Percentiles rank a stretch among this genome's conserved stretches.
phyloP scores from a whole-genome alignment of 2,888 invertebrate genomes.

The Nebria brevicollis region DNA sequence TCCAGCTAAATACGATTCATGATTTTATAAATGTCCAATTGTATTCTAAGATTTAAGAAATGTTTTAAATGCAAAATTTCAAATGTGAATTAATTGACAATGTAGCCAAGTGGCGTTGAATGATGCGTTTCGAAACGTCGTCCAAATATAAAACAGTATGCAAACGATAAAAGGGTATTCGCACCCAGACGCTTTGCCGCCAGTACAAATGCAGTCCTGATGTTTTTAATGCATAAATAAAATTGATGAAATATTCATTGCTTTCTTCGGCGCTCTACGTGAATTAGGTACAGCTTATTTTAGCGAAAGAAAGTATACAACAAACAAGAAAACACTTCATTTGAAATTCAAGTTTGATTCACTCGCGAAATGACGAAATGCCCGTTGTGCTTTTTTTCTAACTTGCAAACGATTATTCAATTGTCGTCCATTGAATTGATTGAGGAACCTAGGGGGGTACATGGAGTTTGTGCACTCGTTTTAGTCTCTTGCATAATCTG shows the following conservation, averaged over 20 bases:
- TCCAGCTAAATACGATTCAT: too few relatives aligned
- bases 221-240: slow-evolving; percentile 46
- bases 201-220: slow-evolving; percentile 37
- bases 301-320: slow-evolving; percentile 38
- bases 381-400: slow-evolving; percentile 29
- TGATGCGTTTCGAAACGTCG: background rate
- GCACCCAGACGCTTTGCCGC: slow-evolving; percentile 19
- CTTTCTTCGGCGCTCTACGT: slow-evolving; percentile 36
- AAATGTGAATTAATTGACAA: slow-evolving; percentile 3
- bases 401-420: slow-evolving; percentile 42
- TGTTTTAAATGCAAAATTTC: background rate
- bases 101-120: background rate
- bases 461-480: background rate
- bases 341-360: slow-evolving; percentile 44
- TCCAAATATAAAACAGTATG: slow-evolving; percentile 34
- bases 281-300: slow-evolving; percentile 42
- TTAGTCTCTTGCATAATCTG: background rate
- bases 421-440: slow-evolving; percentile 32
- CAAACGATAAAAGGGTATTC: background rate
- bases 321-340: slow-evolving; percentile 46
- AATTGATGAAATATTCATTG: slow-evolving; percentile 47
- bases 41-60: too few relatives aligned
- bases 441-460: slow-evolving; percentile 4
- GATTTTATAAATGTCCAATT: too few relatives aligned
- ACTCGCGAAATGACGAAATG: slow-evolving; percentile 26